A percentile compares a stretch with the other conserved stretches of the same genome.
Conservation (phyloP, 1,140 invertebrate species). For the Platorchestia sp. region DNA sequence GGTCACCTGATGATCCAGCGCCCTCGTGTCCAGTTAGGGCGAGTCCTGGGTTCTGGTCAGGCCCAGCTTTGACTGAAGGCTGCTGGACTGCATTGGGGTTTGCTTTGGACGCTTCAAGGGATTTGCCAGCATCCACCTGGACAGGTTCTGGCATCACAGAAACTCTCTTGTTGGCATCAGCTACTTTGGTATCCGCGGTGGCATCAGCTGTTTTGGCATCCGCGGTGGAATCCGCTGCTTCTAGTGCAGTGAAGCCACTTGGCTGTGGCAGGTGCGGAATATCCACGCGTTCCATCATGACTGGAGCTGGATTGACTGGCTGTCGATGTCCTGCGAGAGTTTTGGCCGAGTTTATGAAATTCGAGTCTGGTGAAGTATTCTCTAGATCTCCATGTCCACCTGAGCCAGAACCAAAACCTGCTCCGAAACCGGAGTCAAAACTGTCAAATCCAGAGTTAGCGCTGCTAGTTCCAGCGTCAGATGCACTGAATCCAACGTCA, state of each 20-base stretch:
- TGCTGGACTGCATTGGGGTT: background rate
- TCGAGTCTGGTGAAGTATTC: background rate
- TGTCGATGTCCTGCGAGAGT: background rate
- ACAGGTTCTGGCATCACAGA: background rate
- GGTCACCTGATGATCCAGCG: background rate
- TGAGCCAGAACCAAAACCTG: background rate
- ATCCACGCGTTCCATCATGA: background rate
- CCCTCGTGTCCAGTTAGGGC: background rate
- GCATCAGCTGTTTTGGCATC: no score
- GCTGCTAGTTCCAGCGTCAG: background rate
- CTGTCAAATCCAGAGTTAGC: background rate
- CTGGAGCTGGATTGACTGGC: background rate
- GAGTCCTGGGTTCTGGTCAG: background rate
- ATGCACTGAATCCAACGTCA: background rate
- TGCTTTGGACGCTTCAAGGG: background rate
- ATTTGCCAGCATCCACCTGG: background rate
- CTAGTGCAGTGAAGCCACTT: background rate
- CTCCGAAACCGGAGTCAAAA: background rate
- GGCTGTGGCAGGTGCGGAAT: background rate
- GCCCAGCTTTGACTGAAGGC: no score
- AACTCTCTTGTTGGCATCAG: background rate
- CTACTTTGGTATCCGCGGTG: no score
- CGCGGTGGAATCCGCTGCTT: background rate
- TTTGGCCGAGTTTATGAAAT: background rate
- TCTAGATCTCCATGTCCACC: background rate